phyloP scores from a whole-genome alignment of 2,797 vertebrate genomes.

The Myotis pilosus region DNA sequence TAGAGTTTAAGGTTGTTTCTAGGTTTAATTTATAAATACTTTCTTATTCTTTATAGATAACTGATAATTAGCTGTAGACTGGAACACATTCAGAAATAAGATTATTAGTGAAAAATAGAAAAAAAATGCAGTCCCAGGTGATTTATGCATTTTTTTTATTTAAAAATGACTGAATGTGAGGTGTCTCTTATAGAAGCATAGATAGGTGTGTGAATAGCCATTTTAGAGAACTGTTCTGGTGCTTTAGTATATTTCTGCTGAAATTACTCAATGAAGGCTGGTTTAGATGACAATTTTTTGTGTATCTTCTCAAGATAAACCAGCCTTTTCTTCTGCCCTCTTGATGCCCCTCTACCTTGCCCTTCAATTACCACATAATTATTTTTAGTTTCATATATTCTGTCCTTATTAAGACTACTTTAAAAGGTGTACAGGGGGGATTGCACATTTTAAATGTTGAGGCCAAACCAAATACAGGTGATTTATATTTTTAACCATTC shows the following conservation, averaged over 20 bases:
- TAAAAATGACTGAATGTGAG: neutral
- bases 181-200: neutral
- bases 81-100: constrained; percentile 5
- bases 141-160: neutral
- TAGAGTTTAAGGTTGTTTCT: neutral
- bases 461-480: neutral
- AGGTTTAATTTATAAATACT: neutral
- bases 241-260: neutral
- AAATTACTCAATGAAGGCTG: constrained; percentile 12
- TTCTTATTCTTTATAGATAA: neutral
- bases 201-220: neutral
- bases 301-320: constrained; percentile 29
- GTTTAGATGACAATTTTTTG: constrained; percentile 33
- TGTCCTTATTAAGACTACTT: constrained; percentile 16
- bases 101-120: neutral
- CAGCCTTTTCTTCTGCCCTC: constrained; percentile 31
- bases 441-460: constrained; percentile 26
- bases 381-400: constrained; percentile 8
- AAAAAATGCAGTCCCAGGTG: neutral
- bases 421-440: constrained; percentile 21
- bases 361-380: constrained; percentile 34
- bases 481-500: constrained; percentile 17
- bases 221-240: neutral
- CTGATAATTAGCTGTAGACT: constrained; percentile 16
- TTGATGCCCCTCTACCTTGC: constrained; percentile 20